Evolutionary conservation across 2,113 vertebrate genomes (phyloP).

Genomic region (Oxyruncus cristatus): DNA sequence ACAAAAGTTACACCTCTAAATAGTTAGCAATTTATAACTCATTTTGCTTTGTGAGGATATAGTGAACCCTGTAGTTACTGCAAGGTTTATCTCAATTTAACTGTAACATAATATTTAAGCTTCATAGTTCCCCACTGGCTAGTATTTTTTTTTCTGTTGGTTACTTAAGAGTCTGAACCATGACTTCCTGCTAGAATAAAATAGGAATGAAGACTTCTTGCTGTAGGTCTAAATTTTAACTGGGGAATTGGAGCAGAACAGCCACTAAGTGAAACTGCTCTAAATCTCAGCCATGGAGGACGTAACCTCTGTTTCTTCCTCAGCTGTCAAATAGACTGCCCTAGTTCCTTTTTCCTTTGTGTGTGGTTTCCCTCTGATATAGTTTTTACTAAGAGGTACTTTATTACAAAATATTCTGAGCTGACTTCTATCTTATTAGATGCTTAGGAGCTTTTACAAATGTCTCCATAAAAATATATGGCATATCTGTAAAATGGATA

Average conservation of each 20-base stretch:
- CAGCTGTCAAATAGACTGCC: slow-evolving; percentile 35
- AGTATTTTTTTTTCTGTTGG: background rate
- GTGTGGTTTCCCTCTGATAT: background rate
- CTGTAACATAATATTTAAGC: slow-evolving; percentile 50
- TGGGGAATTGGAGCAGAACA: slow-evolving; percentile 71
- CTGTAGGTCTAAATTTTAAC: slow-evolving; percentile 72
- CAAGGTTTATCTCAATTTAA: slow-evolving; percentile 57
- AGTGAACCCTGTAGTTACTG: slow-evolving; percentile 19
- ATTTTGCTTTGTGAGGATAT: slow-evolving; percentile 6
- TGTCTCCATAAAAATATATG: slow-evolving; percentile 36
- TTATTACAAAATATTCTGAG: slow-evolving; percentile 35
- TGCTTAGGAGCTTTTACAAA: slow-evolving; percentile 24
- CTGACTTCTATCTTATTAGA: background rate
- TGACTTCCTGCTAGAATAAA: slow-evolving; percentile 56
- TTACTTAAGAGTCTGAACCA: slow-evolving; percentile 61
- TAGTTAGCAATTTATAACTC: slow-evolving; percentile 37
- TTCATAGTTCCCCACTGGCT: slow-evolving; percentile 48
- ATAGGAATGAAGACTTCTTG: slow-evolving; percentile 65
- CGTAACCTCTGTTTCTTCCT: slow-evolving; percentile 45
- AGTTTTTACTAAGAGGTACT: slow-evolving; percentile 21
- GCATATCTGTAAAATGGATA: background rate
- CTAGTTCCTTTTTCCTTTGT: slow-evolving; percentile 21
- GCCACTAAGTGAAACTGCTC: slow-evolving; percentile 61
- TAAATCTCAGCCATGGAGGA: slow-evolving; percentile 55
- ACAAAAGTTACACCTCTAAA: background rate